A percentile compares a stretch with the other conserved stretches of the same genome.
Evolutionary conservation across 1,140 invertebrate species (phyloP).

Genomic region (Eumeta japonica): DNA sequence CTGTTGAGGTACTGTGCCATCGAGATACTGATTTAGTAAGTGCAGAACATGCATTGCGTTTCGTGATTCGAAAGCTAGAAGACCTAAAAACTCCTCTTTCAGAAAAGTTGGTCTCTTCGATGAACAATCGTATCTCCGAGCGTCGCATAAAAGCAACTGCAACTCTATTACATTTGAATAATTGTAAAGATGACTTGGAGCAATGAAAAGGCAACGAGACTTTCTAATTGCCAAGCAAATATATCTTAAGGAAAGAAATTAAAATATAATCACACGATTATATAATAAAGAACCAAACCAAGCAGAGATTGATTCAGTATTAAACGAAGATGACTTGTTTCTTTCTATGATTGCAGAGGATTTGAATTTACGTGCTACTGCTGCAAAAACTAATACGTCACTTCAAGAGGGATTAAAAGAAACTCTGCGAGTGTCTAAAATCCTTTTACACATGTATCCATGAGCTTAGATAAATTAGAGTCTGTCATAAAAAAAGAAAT

Average conservation of each 20-base stretch:
- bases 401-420: slow-evolving; percentile 1
- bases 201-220: slow-evolving; percentile 2
- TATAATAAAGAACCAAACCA: slow-evolving; percentile 1
- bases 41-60: neutral
- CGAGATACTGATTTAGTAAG: neutral
- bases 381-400: neutral
- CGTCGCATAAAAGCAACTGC: slow-evolving; percentile 4
- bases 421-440: slow-evolving; percentile 1
- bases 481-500: slow-evolving; percentile 10
- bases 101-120: slow-evolving; percentile 3
- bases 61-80: slow-evolving; percentile 1
- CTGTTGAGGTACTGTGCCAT: neutral
- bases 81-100: slow-evolving; percentile 4
- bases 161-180: neutral
- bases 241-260: slow-evolving; percentile 1
- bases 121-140: slow-evolving; percentile 4
- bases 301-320: neutral
- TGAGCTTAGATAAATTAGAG: slow-evolving; percentile 3
- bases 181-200: slow-evolving; percentile 2
- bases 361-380: slow-evolving; percentile 1
- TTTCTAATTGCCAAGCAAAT: too few relatives aligned
- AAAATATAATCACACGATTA: slow-evolving; percentile 1
- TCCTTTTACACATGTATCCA: slow-evolving; percentile 1
- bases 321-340: neutral
- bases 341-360: slow-evolving; percentile 1